These are phyloP conservation scores for Varroa destructor DNA, from an alignment of 1,140 invertebrate species.

Conservation along the genomic window DNA sequence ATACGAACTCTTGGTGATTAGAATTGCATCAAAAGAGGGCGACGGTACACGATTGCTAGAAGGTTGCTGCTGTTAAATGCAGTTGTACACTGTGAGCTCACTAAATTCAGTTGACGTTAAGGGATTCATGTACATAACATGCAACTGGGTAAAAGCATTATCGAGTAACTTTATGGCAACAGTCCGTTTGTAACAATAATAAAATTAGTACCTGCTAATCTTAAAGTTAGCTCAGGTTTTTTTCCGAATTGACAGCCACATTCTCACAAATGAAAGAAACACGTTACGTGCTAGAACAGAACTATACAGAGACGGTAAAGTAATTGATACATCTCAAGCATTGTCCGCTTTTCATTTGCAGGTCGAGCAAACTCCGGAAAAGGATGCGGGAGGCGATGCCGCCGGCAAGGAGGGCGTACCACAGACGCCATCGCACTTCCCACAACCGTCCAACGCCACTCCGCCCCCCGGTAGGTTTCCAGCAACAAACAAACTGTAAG, in stretches of 20 bases:
- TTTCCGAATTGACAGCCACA: neutral
- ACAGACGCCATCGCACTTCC: conserved; percentile 17
- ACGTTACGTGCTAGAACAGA: neutral
- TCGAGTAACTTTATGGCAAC: too few species aligned
- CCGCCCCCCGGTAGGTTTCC: conserved; percentile 1
- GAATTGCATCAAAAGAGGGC: neutral
- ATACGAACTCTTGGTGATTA: neutral
- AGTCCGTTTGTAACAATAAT: too few species aligned
- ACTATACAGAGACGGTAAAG: neutral
- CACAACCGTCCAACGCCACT: conserved; percentile 24
- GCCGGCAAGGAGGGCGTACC: conserved; percentile 3
- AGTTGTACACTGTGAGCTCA: neutral
- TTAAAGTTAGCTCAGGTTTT: too few species aligned
- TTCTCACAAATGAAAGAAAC: neutral
- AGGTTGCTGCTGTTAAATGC: neutral
- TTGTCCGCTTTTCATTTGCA: neutral
- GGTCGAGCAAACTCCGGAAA: neutral
- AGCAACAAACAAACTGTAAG: neutral
- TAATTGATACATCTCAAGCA: neutral
- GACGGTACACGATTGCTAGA: neutral
- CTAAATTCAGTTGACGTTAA: neutral
- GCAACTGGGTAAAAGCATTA: too few species aligned
- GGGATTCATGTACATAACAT: neutral
- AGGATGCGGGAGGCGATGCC: neutral
- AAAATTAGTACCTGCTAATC: too few species aligned